A percentile compares a stretch with the other conserved stretches of the same genome.
These are phyloP conservation scores for Lacanobia oleracea DNA, from an alignment of 2,888 invertebrate species.

Conservation along the genomic window DNA sequence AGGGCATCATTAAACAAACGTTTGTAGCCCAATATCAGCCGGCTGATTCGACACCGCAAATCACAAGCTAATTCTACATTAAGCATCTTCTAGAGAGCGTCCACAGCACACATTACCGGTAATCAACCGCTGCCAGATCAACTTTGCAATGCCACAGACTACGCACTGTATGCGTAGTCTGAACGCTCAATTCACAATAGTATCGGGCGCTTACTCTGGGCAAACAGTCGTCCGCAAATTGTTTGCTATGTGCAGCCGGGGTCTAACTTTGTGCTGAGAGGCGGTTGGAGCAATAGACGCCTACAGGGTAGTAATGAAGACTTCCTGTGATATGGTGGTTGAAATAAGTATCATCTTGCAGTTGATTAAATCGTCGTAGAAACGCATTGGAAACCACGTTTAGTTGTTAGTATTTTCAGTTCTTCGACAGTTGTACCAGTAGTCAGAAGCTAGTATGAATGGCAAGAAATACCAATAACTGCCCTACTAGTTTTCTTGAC, in stretches of 20 bases:
- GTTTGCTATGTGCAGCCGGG: slow-evolving; percentile 19
- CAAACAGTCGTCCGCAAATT: slow-evolving; percentile 28
- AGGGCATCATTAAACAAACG: neutral
- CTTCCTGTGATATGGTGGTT: too few species aligned
- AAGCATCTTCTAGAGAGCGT: neutral
- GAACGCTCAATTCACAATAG: slow-evolving; percentile 32
- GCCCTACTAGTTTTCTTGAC: too few species aligned
- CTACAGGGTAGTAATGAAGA: slow-evolving; percentile 6
- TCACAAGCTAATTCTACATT: neutral
- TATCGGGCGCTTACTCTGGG: slow-evolving; percentile 34
- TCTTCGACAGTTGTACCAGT: too few species aligned
- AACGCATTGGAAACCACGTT: too few species aligned
- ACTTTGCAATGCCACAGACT: slow-evolving; percentile 8
- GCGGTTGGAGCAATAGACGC: neutral
- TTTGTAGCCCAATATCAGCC: too few species aligned
- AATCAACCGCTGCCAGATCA: neutral
- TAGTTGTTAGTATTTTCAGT: too few species aligned
- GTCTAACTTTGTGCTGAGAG: slow-evolving; percentile 13
- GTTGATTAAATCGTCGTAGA: too few species aligned
- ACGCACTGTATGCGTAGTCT: slow-evolving; percentile 23
- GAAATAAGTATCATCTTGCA: neutral
- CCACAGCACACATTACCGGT: neutral
- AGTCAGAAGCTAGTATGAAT: too few species aligned
- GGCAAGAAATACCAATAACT: too few species aligned
- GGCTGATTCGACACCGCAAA: neutral